Conservation (phyloP, 2,888 invertebrate genomes). For the Labia minor region DNA sequence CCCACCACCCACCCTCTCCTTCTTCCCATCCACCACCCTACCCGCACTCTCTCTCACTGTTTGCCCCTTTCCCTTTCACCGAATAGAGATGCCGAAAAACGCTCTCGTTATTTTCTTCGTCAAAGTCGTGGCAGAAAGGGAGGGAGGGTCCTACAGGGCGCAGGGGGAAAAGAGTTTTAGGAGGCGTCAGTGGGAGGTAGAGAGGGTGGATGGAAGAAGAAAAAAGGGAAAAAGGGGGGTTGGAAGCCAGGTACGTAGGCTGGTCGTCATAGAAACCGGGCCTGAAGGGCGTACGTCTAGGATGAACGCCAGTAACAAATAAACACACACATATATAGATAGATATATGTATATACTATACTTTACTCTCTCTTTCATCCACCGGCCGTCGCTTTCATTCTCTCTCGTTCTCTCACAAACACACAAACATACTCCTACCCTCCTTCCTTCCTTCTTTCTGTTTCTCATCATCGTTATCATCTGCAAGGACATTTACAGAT, state of each 20-base stretch:
- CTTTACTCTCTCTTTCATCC: too few species aligned
- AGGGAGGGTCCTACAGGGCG: background rate
- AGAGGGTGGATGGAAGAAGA: background rate
- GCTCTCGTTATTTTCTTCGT: background rate
- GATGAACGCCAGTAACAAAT: background rate
- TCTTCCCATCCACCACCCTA: too few species aligned
- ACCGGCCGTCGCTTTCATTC: background rate
- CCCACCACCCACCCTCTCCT: too few species aligned
- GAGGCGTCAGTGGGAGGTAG: background rate
- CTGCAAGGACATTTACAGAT: too few species aligned
- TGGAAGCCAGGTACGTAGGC: constrained; percentile 7
- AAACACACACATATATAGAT: too few species aligned
- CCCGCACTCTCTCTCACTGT: too few species aligned
- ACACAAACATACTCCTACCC: background rate
- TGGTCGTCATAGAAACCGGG: constrained; percentile 1
- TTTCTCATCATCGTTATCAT: too few species aligned
- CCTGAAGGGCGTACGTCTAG: background rate
- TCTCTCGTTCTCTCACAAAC: too few species aligned
- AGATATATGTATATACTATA: too few species aligned
- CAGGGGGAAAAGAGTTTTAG: too few species aligned
- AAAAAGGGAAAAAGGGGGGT: background rate
- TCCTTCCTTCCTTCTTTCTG: background rate
- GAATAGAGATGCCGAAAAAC: background rate
- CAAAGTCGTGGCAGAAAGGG: background rate
- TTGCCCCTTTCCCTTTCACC: too few species aligned